These are phyloP conservation scores for Xenopus tropicalis DNA, from an alignment of 2,113 vertebrate genomes.

Conservation along the genomic window UCB_Xtro_10.0 CM004449.2:68455501-68456000, in stretches of 20 bases:
- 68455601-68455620: too few relatives aligned
- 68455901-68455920: background rate
- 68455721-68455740: too few relatives aligned
- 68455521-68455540: too few relatives aligned
- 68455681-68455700: too few relatives aligned
- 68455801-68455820: background rate
- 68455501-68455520: too few relatives aligned
- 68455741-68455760: background rate
- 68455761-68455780: background rate
- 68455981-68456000: slow-evolving; percentile 3
- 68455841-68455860: slow-evolving; percentile 10
- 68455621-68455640: too few relatives aligned
- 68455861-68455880: slow-evolving; percentile 1
- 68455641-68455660: too few relatives aligned
- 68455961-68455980: background rate
- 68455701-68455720: too few relatives aligned
- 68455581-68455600: too few relatives aligned
- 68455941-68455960: slow-evolving; percentile 10
- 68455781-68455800: background rate
- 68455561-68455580: too few relatives aligned
- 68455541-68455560: too few relatives aligned
- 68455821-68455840: background rate
- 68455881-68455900: background rate
- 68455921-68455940: slow-evolving; percentile 1
- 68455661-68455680: too few relatives aligned